A percentile compares a stretch with the other conserved stretches of the same genome.
Conservation (phyloP, 1,140 invertebrate species). For the Diprion similis region DNA sequence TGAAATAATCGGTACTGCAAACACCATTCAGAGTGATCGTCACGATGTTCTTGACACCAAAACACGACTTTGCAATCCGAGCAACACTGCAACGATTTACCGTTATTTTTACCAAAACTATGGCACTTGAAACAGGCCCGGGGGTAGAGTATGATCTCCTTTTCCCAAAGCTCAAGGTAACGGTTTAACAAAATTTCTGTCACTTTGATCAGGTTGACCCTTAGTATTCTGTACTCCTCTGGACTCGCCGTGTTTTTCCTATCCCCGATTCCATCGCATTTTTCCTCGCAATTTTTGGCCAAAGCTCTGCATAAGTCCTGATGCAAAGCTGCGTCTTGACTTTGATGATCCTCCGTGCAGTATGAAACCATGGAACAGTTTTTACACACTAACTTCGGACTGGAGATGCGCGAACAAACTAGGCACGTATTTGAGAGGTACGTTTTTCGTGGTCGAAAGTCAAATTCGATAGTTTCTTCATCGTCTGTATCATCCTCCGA, state of each 20-base stretch:
- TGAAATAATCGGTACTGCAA: constrained; percentile 48
- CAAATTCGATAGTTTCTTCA: constrained; percentile 40
- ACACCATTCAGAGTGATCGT: constrained; percentile 51
- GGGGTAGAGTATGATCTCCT: constrained; percentile 73
- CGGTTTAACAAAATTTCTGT: constrained; percentile 67
- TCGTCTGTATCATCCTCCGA: constrained; percentile 37
- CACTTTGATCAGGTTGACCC: constrained; percentile 67
- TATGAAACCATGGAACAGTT: constrained; percentile 64
- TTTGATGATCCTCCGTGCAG: constrained; percentile 60
- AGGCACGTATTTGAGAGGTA: constrained; percentile 53
- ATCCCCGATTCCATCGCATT: constrained; percentile 57
- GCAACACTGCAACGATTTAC: constrained; percentile 61
- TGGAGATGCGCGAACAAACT: constrained; percentile 47
- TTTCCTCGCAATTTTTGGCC: constrained; percentile 32
- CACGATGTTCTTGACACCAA: constrained; percentile 41
- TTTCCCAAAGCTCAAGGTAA: constrained; percentile 68
- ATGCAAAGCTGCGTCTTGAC: constrained; percentile 55
- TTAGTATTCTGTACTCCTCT: constrained; percentile 66
- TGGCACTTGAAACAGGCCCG: constrained; percentile 64
- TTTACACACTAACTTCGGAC: constrained; percentile 43
- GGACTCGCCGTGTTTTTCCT: constrained; percentile 58
- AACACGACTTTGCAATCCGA: constrained; percentile 64
- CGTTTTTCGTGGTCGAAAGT: constrained; percentile 47
- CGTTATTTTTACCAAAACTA: constrained; percentile 61
- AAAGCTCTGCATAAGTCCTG: constrained; percentile 56